phyloP scores from a whole-genome alignment of 2,113 vertebrate genomes.

The Arenaria interpres region DNA sequence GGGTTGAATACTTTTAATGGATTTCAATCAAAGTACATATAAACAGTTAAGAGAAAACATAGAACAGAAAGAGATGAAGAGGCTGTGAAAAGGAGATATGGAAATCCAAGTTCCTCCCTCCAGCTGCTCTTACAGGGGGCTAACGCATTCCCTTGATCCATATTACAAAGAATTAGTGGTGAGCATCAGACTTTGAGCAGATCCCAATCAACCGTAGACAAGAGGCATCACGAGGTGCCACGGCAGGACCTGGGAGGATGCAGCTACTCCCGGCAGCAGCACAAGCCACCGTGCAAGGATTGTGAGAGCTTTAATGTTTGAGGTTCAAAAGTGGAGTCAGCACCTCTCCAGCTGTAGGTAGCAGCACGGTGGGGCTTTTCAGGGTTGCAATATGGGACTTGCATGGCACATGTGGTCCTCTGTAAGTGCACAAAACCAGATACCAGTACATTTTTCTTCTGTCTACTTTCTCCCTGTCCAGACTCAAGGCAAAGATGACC shows the following conservation, averaged over 20 bases:
- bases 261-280: rapidly evolving
- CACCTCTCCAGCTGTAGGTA: rapidly evolving
- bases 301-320: rapidly evolving
- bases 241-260: not conserved
- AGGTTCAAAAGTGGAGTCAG: not conserved
- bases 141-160: not conserved
- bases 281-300: not conserved
- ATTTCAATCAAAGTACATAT: not conserved
- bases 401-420: not conserved
- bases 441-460: rapidly evolving
- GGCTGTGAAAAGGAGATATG: not conserved
- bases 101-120: not conserved
- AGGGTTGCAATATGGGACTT: not conserved
- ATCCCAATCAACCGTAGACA: rapidly evolving
- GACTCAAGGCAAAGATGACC: not conserved
- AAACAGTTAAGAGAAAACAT: not conserved
- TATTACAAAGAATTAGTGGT: not conserved
- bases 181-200: not conserved
- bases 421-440: not conserved
- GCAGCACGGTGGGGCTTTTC: not conserved
- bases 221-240: not conserved
- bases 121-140: not conserved
- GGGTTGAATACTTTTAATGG: not conserved
- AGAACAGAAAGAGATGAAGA: not conserved
- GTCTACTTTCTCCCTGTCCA: not conserved